Base-by-base conservation (phyloP, 2,113 vertebrate species). In the Laticauda colubrina region DNA sequence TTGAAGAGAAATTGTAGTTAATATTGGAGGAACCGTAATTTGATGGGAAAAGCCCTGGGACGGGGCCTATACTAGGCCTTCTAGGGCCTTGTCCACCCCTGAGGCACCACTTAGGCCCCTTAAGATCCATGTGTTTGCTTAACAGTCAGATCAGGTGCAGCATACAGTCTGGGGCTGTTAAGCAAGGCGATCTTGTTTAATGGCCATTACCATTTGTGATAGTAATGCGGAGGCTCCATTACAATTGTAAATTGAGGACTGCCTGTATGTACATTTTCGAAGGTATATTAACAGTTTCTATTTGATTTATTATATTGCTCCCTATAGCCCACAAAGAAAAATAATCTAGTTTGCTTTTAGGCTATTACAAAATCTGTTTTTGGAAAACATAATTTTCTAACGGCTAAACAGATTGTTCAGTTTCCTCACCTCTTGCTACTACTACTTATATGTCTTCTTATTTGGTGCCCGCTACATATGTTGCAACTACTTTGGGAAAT, bases 291-390 rank as follows among this genome's bases (percentile, higher is more conserved):
- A 95, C 94, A 93, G 54, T 29, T 91, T 94, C 93, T 29, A 69
- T 90, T 15, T 81, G 93, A 91, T 4, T 91, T 92, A 88, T 95
- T 64, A 55, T 39, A 92, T 94, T 89, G 26, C 54, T 51, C 18
- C n/a, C 1, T 18, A 21, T 39, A 18, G 34, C 8, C 34, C 69
- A 81, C 69, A 81, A 81, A 81, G 69, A 39, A 81, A 81, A 81
- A 34, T 34, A 81, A 39, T 39, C 34, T 39, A 81, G 34, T 81
- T 81, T 81, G 34, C 69, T 81, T 39, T 81, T 81, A 81, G 15
- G 18, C 64, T 69, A 69, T 69, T 69, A 69, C 64, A 69, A 69
- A 69, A 69, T 69, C 29, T n/a, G 12, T 5, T 69, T 69, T 69
- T 14, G 5, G 26, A 29, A 69, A 69, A 69, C 61, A 69, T 69